Percentiles rank a stretch among this genome's conserved stretches.
Conservation (phyloP, 1,140 invertebrate genomes). For the Heliconius nattereri region DNA sequence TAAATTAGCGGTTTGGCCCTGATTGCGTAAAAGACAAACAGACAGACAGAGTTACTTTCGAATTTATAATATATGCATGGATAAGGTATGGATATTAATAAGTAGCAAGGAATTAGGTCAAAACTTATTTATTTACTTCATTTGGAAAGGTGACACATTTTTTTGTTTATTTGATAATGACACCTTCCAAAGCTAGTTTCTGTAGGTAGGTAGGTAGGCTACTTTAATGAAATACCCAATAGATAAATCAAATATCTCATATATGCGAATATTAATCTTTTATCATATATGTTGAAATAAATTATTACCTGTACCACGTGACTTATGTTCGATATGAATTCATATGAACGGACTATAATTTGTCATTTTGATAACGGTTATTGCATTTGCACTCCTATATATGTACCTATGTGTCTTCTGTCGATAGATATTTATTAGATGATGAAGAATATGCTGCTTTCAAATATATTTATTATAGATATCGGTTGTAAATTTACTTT, state of each 20-base stretch:
- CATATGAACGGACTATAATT: constrained; percentile 1
- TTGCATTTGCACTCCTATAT: constrained; percentile 5
- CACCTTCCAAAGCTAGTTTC: too few species aligned
- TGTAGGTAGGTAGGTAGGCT: too few species aligned
- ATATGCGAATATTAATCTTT: background rate
- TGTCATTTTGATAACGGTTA: constrained; percentile 24
- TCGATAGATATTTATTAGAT: constrained; percentile 3
- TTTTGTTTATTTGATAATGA: too few species aligned
- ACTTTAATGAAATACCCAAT: background rate
- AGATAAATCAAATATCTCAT: background rate
- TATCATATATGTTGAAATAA: constrained; percentile 13
- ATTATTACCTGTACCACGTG: background rate
- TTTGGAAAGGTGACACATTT: too few species aligned
- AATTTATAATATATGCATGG: too few species aligned
- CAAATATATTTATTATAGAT: background rate
- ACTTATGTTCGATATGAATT: background rate
- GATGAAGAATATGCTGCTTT: background rate
- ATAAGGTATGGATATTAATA: too few species aligned
- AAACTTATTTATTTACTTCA: too few species aligned
- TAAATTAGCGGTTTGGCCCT: too few species aligned
- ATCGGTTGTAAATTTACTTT: background rate
- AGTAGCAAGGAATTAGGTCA: too few species aligned
- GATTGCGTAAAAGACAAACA: too few species aligned
- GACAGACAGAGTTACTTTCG: too few species aligned
- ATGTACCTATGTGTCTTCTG: background rate